Evolutionary conservation across 1,140 invertebrate species (phyloP).

Genomic region (Drosophila dunni): DNA sequence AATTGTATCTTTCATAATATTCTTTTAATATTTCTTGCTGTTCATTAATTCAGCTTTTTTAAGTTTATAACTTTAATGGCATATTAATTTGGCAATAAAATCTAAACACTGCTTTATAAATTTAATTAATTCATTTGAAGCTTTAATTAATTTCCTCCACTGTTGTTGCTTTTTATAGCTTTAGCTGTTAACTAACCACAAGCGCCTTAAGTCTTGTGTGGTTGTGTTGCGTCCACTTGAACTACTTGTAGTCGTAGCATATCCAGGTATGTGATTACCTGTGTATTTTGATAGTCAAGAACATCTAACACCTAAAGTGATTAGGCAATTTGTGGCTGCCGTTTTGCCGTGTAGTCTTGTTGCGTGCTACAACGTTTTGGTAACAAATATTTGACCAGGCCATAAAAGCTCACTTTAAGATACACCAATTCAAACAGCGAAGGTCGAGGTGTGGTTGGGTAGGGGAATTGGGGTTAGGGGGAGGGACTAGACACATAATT

Average conservation of each 20-base stretch:
- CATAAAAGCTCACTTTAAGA: constrained; percentile 20
- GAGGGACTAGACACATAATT: not conserved
- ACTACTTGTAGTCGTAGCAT: too few relatives aligned
- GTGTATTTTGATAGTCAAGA: constrained; percentile 54
- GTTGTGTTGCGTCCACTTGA: too few relatives aligned
- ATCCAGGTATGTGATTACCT: constrained; percentile 37
- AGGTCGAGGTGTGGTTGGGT: too few relatives aligned
- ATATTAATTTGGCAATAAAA: not conserved
- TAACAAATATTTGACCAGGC: constrained; percentile 43
- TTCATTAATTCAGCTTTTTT: too few relatives aligned
- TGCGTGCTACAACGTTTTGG: constrained; percentile 50
- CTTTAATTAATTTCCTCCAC: too few relatives aligned
- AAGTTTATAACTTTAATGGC: not conserved
- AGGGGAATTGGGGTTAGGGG: not conserved
- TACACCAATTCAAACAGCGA: too few relatives aligned
- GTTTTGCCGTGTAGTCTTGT: constrained; percentile 29
- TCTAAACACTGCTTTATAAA: not conserved
- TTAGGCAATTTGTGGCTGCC: constrained; percentile 56
- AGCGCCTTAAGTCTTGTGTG: too few relatives aligned
- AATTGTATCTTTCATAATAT: too few relatives aligned
- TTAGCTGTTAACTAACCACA: too few relatives aligned
- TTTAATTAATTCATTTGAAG: not conserved
- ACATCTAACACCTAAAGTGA: constrained; percentile 52
- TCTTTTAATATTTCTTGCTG: too few relatives aligned
- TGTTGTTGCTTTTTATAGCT: too few relatives aligned